phyloP scores from a whole-genome alignment of 2,797 vertebrate species.

The Aythya fuligula region DNA sequence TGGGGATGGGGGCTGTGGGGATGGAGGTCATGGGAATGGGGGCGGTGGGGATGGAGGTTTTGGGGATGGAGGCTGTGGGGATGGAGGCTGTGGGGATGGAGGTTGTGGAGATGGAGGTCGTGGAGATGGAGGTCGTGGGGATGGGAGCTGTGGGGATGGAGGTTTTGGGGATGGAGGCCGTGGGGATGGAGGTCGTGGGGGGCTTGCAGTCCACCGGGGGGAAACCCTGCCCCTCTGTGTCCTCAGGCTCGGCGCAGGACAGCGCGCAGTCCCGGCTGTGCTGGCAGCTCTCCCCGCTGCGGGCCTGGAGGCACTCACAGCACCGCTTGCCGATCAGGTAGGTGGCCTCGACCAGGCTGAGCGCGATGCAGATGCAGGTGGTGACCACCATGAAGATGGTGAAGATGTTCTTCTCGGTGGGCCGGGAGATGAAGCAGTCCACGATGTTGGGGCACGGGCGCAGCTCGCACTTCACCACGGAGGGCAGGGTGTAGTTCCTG shows the following conservation, averaged over 20 bases:
- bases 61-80: not conserved
- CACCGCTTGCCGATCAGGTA: constrained; percentile 87
- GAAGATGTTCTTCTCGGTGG: constrained; percentile 92
- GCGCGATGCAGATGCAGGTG: constrained; percentile 83
- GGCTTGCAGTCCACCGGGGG: not conserved
- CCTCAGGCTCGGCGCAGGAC: rapidly evolving
- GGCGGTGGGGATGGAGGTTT: rapidly evolving
- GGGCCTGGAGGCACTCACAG: not conserved
- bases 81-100: not conserved
- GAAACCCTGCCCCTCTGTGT: not conserved
- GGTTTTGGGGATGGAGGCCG: not conserved
- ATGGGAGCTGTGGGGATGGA: not conserved
- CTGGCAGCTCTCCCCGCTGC: rapidly evolving
- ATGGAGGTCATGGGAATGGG: not conserved
- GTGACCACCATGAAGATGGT: constrained; percentile 92
- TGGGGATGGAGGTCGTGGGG: not conserved
- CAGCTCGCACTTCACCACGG: constrained; percentile 86
- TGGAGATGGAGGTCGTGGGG: not conserved
- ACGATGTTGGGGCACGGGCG: constrained; percentile 88
- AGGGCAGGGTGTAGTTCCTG: constrained; percentile 87
- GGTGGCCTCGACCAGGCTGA: constrained; percentile 87
- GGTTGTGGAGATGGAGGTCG: too few species aligned
- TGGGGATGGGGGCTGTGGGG: not conserved
- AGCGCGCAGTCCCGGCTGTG: not conserved
- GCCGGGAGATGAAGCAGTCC: constrained; percentile 90